Evolutionary conservation across 2,797 vertebrate genomes (phyloP), one percentile per base, ranked within the genome.

Genomic region (Poecilia wingei): DNA sequence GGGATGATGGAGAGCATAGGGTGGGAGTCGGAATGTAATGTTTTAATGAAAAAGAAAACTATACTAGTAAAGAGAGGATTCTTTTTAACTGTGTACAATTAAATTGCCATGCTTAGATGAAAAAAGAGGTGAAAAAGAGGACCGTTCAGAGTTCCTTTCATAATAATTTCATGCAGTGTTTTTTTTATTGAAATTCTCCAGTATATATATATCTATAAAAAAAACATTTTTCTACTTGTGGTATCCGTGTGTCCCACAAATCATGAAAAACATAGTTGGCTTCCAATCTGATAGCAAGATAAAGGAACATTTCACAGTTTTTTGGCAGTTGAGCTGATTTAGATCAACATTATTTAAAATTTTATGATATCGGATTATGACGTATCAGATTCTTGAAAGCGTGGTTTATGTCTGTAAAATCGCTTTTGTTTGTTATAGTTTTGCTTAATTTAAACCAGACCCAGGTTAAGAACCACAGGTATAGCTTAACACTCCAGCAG

Each of bases 1-100:
- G 22, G 46, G n/a, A 82, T 55, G 83, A 86, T 77, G 76, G 39
- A 85, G 49, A 68, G 55, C 39, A 31, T 66, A 45, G 74, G 77
- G 51, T 70, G 33, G 10, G 39, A 80, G 77, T 75, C 14, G 47
- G 43, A 81, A 53, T 78, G 69, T 74, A 81, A 46, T 3, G 25
- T 16, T 22, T 51, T 74, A 16, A 41, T 49, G 20, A 77, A 55
- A 16, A 41, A 78, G 77, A 80, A 85, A 85, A 14, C 55, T 31
- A 59, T 59, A 77, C 79, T 64, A 77, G 80, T 78, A 49, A 79
- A 61, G 76, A 43, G 41, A 70, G 79, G 13, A 31, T n/a, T 79
- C 51, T 25, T 78, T 83, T 79, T 76, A 68, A 43, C 72, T 78
- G 3, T 9, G 18, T 9, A 43, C 6, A 25, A 41, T 69, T 69